Base-by-base conservation (phyloP, 2,888 invertebrate species). In the Gandaritis pyraliata region DNA sequence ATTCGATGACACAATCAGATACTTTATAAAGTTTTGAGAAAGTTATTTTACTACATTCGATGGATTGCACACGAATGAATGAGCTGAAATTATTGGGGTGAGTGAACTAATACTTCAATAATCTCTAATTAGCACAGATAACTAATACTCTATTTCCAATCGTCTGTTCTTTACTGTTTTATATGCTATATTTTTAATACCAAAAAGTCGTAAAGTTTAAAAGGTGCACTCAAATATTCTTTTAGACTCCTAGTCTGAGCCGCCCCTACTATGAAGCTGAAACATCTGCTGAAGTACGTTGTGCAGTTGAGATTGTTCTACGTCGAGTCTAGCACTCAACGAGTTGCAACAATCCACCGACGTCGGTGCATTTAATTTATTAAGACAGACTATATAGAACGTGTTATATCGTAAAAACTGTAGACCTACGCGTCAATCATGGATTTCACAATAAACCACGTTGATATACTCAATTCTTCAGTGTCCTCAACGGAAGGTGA, bases 281-380 rank as follows among this genome's bases (percentile, higher is more conserved):
- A 43, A 10, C 39, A 73, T 72, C 68, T 76, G 76, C 68, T 76
- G 76, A 73, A 83, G 84, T 72, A 74, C 73, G 79, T 73, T 78
- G 74, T 75, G 75, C 76, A 75, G 77, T 74, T 76, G 75, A 82
- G 83, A 83, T 82, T 87, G 53, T 56, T 60, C 52, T 80, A 82
- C 83, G 78, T 73, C 70, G 72, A 5, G 58, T 52, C 48, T 43
- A 36, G 50, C 46, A 43, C 55, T 59, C 46, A 43, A 64, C 72
- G 77, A 81, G 82, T 70, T 30, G 45, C 47, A 5, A 38, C 15
- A 23, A 23, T n/a, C 23, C 23, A 68, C n/a, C 50, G 38, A 38
- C 64, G 63, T 66, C 69, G 18, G 15, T 54, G 47, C 50, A 46
- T 54, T 62, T 54, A 50, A 62, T 62, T 58, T 54, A 62, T 58